Percentiles rank a stretch among this genome's conserved stretches.
phyloP scores from a whole-genome alignment of 1,140 invertebrate species.

The Tigriopus japonicus region DNA sequence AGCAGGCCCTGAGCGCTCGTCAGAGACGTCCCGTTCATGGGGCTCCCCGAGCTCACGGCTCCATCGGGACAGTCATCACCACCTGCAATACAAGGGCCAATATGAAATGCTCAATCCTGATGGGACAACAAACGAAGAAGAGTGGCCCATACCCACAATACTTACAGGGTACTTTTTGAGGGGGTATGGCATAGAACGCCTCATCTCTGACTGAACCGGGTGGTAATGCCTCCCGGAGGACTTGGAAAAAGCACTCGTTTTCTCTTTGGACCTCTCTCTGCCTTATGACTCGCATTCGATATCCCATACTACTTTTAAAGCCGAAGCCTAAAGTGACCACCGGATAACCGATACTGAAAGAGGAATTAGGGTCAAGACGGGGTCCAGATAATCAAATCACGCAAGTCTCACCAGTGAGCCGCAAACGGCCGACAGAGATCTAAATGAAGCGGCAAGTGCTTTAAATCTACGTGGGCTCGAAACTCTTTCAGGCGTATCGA shows the following conservation, averaged over 20 bases:
- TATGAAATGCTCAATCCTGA: too few relatives aligned
- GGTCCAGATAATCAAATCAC: constrained; percentile 2
- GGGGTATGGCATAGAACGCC: constrained; percentile 8
- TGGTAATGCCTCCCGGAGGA: constrained; percentile 74
- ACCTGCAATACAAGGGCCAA: too few relatives aligned
- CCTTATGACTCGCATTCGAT: constrained; percentile 69
- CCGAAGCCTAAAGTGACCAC: constrained; percentile 91
- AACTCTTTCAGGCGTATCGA: constrained; percentile 59
- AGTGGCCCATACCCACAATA: too few relatives aligned
- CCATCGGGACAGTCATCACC: too few relatives aligned
- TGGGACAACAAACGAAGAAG: too few relatives aligned
- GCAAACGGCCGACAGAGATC: constrained; percentile 93
- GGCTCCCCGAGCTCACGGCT: too few relatives aligned
- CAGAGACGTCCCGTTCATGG: too few relatives aligned
- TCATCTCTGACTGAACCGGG: constrained; percentile 21
- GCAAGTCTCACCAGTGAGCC: constrained; percentile 65
- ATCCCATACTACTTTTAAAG: constrained; percentile 83
- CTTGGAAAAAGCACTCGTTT: constrained; percentile 85
- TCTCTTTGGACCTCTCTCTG: constrained; percentile 83
- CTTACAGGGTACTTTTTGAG: too few relatives aligned
- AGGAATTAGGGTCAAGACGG: neutral
- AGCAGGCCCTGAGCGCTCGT: too few relatives aligned
- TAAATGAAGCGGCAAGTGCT: constrained; percentile 68
- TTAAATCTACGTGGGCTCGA: constrained; percentile 28
- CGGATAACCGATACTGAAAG: constrained; percentile 79